Conservation (phyloP, 1,140 invertebrate genomes). For the Oryctes rhinoceros region DNA sequence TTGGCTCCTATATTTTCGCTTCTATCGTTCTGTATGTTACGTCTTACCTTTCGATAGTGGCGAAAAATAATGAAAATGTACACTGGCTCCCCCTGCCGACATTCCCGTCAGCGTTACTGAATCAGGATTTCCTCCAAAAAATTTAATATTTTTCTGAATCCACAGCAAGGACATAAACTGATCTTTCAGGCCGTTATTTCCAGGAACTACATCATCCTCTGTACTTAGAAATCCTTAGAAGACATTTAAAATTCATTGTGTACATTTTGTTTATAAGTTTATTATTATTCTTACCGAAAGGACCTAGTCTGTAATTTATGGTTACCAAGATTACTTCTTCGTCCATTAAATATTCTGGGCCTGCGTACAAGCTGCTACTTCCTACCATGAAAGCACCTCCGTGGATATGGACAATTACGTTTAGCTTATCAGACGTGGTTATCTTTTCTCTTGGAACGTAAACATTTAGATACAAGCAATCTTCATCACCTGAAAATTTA, state of each 20-base stretch:
- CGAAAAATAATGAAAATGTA: conserved; percentile 70
- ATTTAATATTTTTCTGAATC: conserved; percentile 67
- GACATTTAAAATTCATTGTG: conserved; percentile 37
- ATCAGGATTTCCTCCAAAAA: conserved; percentile 65
- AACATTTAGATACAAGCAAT: conserved; percentile 43
- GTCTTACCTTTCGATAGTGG: conserved; percentile 59
- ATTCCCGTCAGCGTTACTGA: conserved; percentile 64
- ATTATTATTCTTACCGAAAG: conserved; percentile 61
- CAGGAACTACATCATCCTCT: conserved; percentile 64
- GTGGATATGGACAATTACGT: conserved; percentile 69
- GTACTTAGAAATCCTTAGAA: conserved; percentile 66
- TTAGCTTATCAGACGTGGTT: conserved; percentile 57
- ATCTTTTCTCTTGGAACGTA: conserved; percentile 54
- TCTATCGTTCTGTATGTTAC: conserved; percentile 50
- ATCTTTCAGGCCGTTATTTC: conserved; percentile 72
- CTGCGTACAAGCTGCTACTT: conserved; percentile 61
- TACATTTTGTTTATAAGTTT: not conserved
- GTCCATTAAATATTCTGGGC: conserved; percentile 67
- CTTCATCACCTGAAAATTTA: conserved; percentile 55
- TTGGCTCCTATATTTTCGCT: not conserved
- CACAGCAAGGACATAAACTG: conserved; percentile 69
- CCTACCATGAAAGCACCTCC: conserved; percentile 70
- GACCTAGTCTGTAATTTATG: conserved; percentile 72
- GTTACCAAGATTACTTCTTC: conserved; percentile 69
- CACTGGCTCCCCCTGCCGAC: conserved; percentile 66